These are phyloP conservation scores for Coilia nasus DNA, from an alignment of 2,797 vertebrate species.

Conservation along the genomic window DNA sequence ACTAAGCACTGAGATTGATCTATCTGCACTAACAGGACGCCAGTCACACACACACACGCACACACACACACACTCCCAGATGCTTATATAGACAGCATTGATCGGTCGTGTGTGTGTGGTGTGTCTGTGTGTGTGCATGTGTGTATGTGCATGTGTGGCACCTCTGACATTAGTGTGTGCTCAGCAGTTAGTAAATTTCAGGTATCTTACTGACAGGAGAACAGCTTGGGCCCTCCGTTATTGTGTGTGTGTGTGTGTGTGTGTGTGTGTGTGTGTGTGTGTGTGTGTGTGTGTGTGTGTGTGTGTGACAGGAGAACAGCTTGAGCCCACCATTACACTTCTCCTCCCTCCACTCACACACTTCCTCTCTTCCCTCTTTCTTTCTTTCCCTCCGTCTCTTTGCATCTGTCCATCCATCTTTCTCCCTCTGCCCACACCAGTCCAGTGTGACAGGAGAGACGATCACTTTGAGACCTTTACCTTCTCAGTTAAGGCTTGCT, in stretches of 20 bases:
- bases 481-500: not conserved
- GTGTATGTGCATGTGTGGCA: not conserved
- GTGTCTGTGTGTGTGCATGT: not conserved
- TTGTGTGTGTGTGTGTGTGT: too few species aligned
- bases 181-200: not conserved
- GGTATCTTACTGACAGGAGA: not conserved
- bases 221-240: too few species aligned
- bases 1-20: slow-evolving; percentile 15
- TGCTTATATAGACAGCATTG: not conserved
- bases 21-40: not conserved
- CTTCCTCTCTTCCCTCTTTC: too few species aligned
- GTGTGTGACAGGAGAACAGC: not conserved
- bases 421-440: too few species aligned
- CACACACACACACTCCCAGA: not conserved
- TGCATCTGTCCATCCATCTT: too few species aligned
- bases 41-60: not conserved
- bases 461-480: not conserved
- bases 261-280: too few species aligned
- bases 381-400: too few species aligned
- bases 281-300: too few species aligned
- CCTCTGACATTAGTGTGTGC: not conserved
- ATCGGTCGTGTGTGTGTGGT: not conserved
- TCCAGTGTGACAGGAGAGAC: too few species aligned
- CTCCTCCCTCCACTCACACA: too few species aligned
- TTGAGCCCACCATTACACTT: too few species aligned